A percentile compares a stretch with the other conserved stretches of the same genome.
phyloP scores from a whole-genome alignment of 2,797 vertebrate species.

The Selene dorsalis region DNA sequence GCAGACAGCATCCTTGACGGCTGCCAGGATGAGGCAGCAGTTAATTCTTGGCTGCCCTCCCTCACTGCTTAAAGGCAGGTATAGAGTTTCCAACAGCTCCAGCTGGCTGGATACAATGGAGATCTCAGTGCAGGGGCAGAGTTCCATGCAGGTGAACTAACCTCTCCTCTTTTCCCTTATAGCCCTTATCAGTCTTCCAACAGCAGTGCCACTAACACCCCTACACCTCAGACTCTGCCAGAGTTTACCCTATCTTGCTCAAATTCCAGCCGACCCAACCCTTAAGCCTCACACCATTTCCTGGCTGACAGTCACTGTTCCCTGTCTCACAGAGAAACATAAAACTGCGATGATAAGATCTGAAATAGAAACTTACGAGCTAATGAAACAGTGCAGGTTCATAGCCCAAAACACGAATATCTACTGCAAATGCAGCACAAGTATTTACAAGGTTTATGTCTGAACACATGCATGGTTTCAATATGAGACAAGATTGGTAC shows the following conservation, averaged over 20 bases:
- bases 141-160: conserved; percentile 83
- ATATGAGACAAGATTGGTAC: conserved; percentile 14
- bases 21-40: conserved; percentile 86
- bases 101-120: conserved; percentile 85
- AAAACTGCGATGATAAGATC: conserved; percentile 69
- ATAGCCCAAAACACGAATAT: conserved; percentile 38
- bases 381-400: conserved; percentile 64
- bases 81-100: conserved; percentile 86
- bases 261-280: conserved; percentile 54
- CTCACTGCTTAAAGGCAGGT: conserved; percentile 86
- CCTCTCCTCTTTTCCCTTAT: conserved; percentile 65
- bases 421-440: conserved; percentile 8
- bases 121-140: conserved; percentile 79
- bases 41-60: conserved; percentile 87
- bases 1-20: conserved; percentile 82
- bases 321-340: conserved; percentile 63
- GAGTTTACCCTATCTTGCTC: conserved; percentile 61
- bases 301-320: conserved; percentile 54
- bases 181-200: conserved; percentile 58
- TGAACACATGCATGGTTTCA: conserved; percentile 23
- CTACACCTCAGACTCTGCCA: conserved; percentile 45
- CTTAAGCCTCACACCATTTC: conserved; percentile 59
- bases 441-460: conserved; percentile 13
- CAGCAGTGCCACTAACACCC: conserved; percentile 58
- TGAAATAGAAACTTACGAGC: conserved; percentile 66